Conservation (phyloP, 1,140 invertebrate genomes). For the Drosophila setifemur region DNA sequence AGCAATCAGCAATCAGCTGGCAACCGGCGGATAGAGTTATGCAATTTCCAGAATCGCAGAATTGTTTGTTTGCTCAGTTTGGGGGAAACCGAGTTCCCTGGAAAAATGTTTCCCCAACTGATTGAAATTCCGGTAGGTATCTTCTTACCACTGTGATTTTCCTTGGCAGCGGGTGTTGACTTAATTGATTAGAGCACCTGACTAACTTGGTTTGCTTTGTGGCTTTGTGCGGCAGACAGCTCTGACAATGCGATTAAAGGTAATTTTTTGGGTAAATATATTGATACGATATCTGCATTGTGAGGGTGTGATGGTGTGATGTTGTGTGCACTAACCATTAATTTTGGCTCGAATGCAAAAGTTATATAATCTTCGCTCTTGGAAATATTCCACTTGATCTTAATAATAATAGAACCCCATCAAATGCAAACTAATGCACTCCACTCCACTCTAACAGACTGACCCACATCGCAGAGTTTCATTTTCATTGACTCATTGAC, state of each 20-base stretch:
- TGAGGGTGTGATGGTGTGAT: too few relatives aligned
- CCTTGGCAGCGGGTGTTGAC: constrained; percentile 15
- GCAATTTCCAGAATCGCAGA: constrained; percentile 38
- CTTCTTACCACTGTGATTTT: constrained; percentile 16
- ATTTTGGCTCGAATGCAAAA: constrained; percentile 23
- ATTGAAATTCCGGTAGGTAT: neutral
- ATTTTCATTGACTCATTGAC: constrained; percentile 61
- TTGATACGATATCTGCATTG: constrained; percentile 53
- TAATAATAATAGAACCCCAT: neutral
- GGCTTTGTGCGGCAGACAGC: constrained; percentile 45
- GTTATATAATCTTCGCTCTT: neutral
- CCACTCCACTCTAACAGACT: constrained; percentile 15
- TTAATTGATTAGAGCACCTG: constrained; percentile 66
- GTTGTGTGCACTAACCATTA: constrained; percentile 43
- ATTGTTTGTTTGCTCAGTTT: constrained; percentile 27
- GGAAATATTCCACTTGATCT: constrained; percentile 7
- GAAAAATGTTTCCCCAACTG: constrained; percentile 5
- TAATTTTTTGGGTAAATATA: constrained; percentile 60
- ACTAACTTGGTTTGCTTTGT: constrained; percentile 40
- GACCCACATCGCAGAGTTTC: constrained; percentile 63
- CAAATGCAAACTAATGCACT: constrained; percentile 6
- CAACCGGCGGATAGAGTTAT: constrained; percentile 38
- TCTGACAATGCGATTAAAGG: constrained; percentile 64
- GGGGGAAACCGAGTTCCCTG: constrained; percentile 13
- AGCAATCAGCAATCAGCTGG: constrained; percentile 25